phyloP scores from a whole-genome alignment of 2,888 invertebrate genomes.

The Tridacna crocea region DNA sequence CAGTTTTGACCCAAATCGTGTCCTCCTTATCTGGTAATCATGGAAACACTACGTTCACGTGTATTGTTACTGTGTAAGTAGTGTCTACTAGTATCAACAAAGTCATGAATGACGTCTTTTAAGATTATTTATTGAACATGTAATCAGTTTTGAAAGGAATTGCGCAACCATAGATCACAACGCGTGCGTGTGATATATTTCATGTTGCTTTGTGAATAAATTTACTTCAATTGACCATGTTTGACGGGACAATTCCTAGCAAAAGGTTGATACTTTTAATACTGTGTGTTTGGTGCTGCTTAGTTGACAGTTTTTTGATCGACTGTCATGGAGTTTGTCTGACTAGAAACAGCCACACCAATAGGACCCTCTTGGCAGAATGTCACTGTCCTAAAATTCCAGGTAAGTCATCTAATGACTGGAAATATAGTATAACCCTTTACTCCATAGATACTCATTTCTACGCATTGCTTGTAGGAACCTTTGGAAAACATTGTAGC shows the following conservation, averaged over 20 bases:
- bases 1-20: conserved; percentile 3
- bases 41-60: no score
- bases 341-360: background rate
- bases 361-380: background rate
- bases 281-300: background rate
- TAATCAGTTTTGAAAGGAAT: no score
- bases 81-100: no score
- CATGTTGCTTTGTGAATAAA: no score
- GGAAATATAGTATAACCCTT: background rate
- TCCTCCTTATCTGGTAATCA: background rate
- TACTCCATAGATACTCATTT: background rate
- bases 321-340: conserved; percentile 5
- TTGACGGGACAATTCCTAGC: no score
- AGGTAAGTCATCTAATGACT: conserved; percentile 10
- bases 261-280: background rate
- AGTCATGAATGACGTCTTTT: no score
- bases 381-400: background rate
- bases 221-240: no score
- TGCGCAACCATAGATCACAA: no score
- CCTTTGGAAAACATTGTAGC: background rate
- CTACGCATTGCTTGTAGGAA: no score
- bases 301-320: background rate
- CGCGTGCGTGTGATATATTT: no score
- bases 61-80: no score
- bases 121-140: no score